Percentiles rank a stretch among this genome's conserved stretches.
These are phyloP conservation scores for Xenopus tropicalis DNA, from an alignment of 2,113 vertebrate species.

Conservation along the genomic window UCB_Xtro_10.0 CM004443.2:104485501-104486000, in stretches of 20 bases:
- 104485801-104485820: slow-evolving; percentile 37
- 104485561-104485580: no score
- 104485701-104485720: no score
- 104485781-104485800: slow-evolving; percentile 48
- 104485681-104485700: no score
- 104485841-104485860: slow-evolving; percentile 50
- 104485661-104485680: no score
- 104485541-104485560: no score
- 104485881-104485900: slow-evolving; percentile 62
- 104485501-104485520: no score
- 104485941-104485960: slow-evolving; percentile 78
- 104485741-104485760: neutral
- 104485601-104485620: no score
- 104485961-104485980: slow-evolving; percentile 80
- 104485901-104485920: slow-evolving; percentile 77
- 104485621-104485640: no score
- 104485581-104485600: no score
- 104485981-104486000: slow-evolving; percentile 74
- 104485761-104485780: neutral
- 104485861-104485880: slow-evolving; percentile 57
- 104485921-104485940: slow-evolving; percentile 79
- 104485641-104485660: no score
- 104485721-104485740: no score
- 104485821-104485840: slow-evolving; percentile 50
- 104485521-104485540: no score